A percentile compares a stretch with the other conserved stretches of the same genome.
phyloP scores from a whole-genome alignment of 2,888 invertebrate genomes.

The Trissolcus japonicus region DNA sequence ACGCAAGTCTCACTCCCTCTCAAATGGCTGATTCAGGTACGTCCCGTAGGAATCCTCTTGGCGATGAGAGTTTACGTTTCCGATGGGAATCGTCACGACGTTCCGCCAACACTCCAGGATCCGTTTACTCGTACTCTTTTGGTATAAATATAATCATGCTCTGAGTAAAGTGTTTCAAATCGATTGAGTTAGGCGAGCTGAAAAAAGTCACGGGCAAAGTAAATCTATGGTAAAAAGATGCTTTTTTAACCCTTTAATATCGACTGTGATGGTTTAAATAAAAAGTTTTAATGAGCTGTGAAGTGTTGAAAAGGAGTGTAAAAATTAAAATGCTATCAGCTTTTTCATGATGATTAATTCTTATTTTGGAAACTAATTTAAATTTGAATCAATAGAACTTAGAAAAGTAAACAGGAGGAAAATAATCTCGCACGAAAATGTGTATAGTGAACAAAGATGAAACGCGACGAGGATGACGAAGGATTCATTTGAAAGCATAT shows the following conservation, averaged over 20 bases:
- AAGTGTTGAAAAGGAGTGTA: too few species aligned
- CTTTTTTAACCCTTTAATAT: not conserved
- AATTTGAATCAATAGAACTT: too few species aligned
- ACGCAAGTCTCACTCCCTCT: conserved; percentile 18
- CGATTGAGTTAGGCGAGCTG: conserved; percentile 28
- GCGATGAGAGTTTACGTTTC: conserved; percentile 54
- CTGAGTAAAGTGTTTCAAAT: conserved; percentile 39
- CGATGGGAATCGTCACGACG: conserved; percentile 41
- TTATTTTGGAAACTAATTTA: too few species aligned
- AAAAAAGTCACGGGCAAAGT: conserved; percentile 7
- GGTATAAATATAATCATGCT: conserved; percentile 45
- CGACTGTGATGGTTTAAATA: too few species aligned
- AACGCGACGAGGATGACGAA: too few species aligned
- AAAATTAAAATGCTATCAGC: too few species aligned
- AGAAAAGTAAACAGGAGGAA: too few species aligned
- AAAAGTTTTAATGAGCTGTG: too few species aligned
- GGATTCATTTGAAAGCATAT: too few species aligned
- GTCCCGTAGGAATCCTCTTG: conserved; percentile 42
- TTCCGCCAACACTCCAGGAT: conserved; percentile 17
- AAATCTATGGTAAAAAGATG: not conserved
- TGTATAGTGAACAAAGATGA: too few species aligned
- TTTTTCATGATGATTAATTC: too few species aligned
- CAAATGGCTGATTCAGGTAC: conserved; percentile 46
- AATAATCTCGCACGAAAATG: too few species aligned
- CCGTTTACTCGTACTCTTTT: conserved; percentile 34